Evolutionary conservation across 2,113 vertebrate genomes (phyloP).

Genomic region (Malurus melanocephalus): DNA sequence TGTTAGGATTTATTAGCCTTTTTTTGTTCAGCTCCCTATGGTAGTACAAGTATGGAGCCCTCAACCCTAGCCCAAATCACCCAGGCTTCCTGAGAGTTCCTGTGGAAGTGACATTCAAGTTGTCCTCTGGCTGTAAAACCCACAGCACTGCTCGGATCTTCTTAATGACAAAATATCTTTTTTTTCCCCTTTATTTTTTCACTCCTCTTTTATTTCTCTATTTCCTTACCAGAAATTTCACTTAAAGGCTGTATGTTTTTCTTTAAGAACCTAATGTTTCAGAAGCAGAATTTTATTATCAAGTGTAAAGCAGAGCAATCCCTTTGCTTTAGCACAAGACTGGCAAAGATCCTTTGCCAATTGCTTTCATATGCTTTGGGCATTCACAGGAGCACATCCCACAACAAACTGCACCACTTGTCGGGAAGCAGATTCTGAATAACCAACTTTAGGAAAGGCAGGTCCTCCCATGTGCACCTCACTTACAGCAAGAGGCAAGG

Average conservation of each 20-base stretch:
- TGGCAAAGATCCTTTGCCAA: background rate
- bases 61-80: background rate
- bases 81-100: background rate
- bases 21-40: background rate
- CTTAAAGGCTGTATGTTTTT: background rate
- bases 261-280: background rate
- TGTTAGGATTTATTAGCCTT: background rate
- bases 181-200: background rate
- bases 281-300: background rate
- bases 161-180: background rate
- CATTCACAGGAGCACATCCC: background rate
- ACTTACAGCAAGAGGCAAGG: background rate
- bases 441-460: background rate
- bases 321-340: background rate
- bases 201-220: background rate
- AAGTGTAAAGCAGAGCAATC: background rate
- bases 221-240: background rate
- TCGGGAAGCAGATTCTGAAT: background rate
- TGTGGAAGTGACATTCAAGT: background rate
- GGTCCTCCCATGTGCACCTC: background rate
- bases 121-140: background rate
- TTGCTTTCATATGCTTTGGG: background rate
- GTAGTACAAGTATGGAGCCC: fast-evolving
- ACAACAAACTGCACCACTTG: background rate
- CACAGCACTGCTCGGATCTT: background rate